Evolutionary conservation across 2,797 vertebrate species (phyloP), one percentile per base, ranked within the genome.

Genomic region (Eulemur rubriventer): DNA sequence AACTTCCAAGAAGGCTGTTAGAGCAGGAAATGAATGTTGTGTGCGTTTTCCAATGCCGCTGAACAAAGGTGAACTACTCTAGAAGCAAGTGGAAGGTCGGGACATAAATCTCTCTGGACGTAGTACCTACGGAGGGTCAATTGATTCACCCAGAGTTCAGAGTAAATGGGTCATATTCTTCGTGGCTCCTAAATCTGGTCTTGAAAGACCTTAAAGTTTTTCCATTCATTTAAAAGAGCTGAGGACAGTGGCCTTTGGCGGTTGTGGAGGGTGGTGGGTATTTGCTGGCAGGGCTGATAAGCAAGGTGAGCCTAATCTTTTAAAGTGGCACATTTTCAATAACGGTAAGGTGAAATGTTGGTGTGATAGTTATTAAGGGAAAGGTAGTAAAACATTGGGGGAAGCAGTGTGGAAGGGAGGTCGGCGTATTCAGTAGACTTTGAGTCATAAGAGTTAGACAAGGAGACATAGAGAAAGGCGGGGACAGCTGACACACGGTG

Each of bases 51-150:
- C 61, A 95, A 46, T 35, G 38, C 22, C n/a, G 1, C 30, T 26
- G n/a, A 95, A 90, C 80, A 96, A 91, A 89, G 61, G n/a, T 69
- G 43, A 94, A 55, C 17, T 35, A 59, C 20, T 87, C 52, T 30
- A 33, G 78, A 94, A 72, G 75, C 55, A 80, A 79, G 70, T 17
- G 73, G 76, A 86, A 76, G 63, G 67, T 46, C 12, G 7, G n/a
- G 38, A 43, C 28, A 82, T 91, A 65, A 89, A 93, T 95, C 72
- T 94, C 52, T 76, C 50, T 26, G 48, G 48, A 69, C 0, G 0
- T 38, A 43, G 43, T 79, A 65, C 38, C 61, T 41, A 13, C 3
- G 9, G 38, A 95, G 17, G 61, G 57, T 73, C 65, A 52, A 28
- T 10, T 67, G 75, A 80, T 50, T 70, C 84, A 2, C 48, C 86